Evolutionary conservation across 1,140 invertebrate species (phyloP).

Genomic region (Rhopalosiphum padi): DNA sequence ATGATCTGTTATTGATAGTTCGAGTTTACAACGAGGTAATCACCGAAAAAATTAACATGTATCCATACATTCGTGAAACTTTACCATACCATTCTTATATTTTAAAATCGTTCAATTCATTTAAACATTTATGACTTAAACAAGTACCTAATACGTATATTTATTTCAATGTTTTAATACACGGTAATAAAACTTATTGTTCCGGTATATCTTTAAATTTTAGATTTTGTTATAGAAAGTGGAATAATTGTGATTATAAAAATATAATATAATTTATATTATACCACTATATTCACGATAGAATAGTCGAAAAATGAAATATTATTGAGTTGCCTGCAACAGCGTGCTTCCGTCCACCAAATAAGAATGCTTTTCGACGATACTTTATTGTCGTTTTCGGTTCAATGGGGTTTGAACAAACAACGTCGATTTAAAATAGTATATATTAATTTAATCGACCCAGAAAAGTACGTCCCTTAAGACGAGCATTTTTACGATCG

Average conservation of each 20-base stretch:
- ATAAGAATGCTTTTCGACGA: background rate
- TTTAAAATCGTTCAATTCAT: no score
- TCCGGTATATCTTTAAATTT: no score
- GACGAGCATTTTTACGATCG: background rate
- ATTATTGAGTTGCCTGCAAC: background rate
- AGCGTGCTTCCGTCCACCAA: background rate
- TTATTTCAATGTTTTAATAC: no score
- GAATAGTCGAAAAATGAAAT: background rate
- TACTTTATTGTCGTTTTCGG: constrained; percentile 12
- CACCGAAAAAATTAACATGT: no score
- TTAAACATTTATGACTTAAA: no score
- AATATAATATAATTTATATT: background rate
- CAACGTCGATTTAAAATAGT: background rate
- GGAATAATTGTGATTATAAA: background rate
- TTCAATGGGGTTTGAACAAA: constrained; percentile 13
- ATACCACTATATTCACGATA: background rate
- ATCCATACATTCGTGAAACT: no score
- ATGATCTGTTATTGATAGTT: no score
- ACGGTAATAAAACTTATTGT: no score
- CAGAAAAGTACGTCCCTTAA: background rate
- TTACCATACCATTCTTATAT: no score
- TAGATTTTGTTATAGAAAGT: background rate
- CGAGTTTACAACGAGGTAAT: no score
- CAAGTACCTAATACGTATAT: no score
- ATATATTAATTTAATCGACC: constrained; percentile 22